phyloP scores from a whole-genome alignment of 2,113 vertebrate species.

The Nibea coibor region DNA sequence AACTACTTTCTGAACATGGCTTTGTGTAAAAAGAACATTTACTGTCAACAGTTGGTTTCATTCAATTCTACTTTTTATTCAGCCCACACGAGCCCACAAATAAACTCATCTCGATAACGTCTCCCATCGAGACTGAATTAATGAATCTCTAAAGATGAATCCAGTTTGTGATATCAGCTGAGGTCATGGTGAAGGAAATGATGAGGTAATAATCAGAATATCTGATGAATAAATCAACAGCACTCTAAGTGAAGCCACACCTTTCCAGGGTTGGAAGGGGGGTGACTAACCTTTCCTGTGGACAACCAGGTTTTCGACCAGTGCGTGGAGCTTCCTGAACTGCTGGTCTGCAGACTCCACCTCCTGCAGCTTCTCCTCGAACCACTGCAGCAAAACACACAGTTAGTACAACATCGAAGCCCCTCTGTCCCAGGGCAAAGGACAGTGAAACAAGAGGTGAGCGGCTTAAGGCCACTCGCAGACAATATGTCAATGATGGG shows the following conservation, averaged over 20 bases:
- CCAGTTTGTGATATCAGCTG: background rate
- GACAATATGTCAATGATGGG: too few relatives aligned
- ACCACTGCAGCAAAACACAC: slow-evolving; percentile 88
- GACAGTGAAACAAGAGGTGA: too few relatives aligned
- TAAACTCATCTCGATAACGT: background rate
- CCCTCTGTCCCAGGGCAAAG: too few relatives aligned
- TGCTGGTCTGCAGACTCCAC: slow-evolving; percentile 96
- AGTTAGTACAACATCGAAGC: background rate
- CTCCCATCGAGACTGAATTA: background rate
- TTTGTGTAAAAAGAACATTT: background rate
- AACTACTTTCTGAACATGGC: background rate
- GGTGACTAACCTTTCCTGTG: slow-evolving; percentile 91
- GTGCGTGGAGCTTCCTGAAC: slow-evolving; percentile 90
- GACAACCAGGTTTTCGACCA: slow-evolving; percentile 91
- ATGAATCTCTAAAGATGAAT: too few relatives aligned
- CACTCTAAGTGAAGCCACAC: background rate
- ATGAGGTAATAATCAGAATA: background rate
- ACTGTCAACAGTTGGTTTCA: too few relatives aligned
- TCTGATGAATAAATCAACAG: background rate
- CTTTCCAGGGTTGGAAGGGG: background rate
- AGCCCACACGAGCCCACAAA: background rate
- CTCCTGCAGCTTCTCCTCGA: slow-evolving; percentile 98
- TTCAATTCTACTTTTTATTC: background rate
- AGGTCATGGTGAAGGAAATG: background rate
- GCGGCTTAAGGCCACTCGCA: too few relatives aligned